Percentiles rank a stretch among this genome's conserved stretches.
These are phyloP conservation scores for Pipistrellus kuhlii DNA, from an alignment of 2,797 vertebrate genomes.

Conservation along the genomic window DNA sequence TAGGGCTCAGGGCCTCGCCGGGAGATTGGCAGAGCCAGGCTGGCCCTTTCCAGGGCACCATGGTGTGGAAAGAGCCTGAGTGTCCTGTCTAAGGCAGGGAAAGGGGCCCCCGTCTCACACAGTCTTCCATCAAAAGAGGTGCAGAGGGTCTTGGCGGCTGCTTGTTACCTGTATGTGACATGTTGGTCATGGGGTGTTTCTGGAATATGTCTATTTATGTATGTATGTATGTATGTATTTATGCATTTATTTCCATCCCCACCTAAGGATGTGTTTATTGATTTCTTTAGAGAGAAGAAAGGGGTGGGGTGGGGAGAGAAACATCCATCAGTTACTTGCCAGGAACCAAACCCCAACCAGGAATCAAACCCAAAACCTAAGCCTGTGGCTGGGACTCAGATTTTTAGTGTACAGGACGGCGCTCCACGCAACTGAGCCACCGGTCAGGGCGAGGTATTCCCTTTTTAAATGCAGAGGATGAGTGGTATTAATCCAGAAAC, in stretches of 20 bases:
- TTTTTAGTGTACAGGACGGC: background rate
- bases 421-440: background rate
- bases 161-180: background rate
- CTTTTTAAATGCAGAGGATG: conserved; percentile 11
- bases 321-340: background rate
- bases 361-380: background rate
- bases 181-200: background rate
- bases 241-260: background rate
- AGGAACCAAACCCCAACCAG: background rate
- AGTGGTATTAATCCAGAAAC: background rate
- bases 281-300: background rate
- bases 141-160: background rate
- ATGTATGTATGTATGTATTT: too few species aligned
- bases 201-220: background rate
- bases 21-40: background rate
- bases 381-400: background rate
- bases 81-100: background rate
- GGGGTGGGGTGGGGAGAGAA: background rate
- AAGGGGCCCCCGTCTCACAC: background rate
- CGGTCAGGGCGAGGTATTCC: background rate
- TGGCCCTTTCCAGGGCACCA: background rate
- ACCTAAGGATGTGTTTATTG: background rate
- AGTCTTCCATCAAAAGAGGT: background rate
- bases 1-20: background rate
- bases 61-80: background rate